Base-by-base conservation (phyloP, 2,797 vertebrate species). In the Melanotaenia nigrans region DNA sequence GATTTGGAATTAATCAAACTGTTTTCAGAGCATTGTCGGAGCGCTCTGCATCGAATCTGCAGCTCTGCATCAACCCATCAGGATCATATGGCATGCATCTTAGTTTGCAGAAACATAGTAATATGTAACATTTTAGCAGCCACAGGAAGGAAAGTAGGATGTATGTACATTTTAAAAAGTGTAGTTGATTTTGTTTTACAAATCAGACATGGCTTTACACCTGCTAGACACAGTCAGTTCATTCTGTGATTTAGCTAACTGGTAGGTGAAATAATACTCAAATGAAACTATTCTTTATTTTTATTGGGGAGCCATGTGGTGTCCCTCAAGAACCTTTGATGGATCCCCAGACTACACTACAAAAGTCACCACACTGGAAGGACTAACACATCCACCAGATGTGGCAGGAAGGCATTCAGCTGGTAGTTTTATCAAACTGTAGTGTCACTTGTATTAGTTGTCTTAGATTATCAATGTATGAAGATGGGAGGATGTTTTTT, bases 281-380 rank as follows among this genome's bases (percentile, higher is more conserved):
- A 79, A 83, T 85, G 13, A 87, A 85, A 83, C 83, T 68, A 65
- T 82, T 81, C 65, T 68, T 89, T 61, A 77, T 67, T 89, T 89
- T 90, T 84, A 90, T 78, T 61, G 47, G 71, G 20, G 68, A 54
- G 56, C 80, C 57, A 14, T 79, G 74, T 67, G 62, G 70, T 69
- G 81, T 54, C 51, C 53, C 67, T 75, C 16, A 32, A 45, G 61
- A 45, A 61, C 69, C 63, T 69, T 66, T 64, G 83, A 90, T 83
- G 77, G 65, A 12, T 90, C 88, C 79, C 87, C 51, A 4, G 74
- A 33, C 70, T 85, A 75, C 77, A 66, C 70, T 85, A 60, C 12
- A 73, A 79, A 60, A 42, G 78, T 73, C 67, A 13, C 79, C 53
- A 1, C 69, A 64, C 62, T 30, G 63, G 54, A 30, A 11, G 61